A percentile compares a stretch with the other conserved stretches of the same genome.
Evolutionary conservation across 2,888 invertebrate genomes (phyloP).

Genomic region (Sarcophaga caerulescens): DNA sequence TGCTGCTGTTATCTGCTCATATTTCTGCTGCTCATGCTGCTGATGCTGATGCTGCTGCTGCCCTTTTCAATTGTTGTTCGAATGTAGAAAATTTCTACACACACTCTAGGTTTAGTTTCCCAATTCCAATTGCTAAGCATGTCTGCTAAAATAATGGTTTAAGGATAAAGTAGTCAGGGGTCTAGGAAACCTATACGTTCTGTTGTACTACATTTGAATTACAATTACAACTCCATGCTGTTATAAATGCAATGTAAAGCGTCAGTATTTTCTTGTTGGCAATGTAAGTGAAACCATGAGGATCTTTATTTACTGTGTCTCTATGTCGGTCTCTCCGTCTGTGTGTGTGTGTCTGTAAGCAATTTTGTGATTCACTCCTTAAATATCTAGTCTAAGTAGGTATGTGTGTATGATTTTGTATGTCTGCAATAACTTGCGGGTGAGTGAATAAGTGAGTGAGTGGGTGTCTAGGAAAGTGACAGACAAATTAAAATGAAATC

Average conservation of each 20-base stretch:
- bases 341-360: background rate
- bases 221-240: background rate
- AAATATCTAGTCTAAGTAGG: background rate
- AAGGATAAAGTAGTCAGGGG: background rate
- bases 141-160: constrained; percentile 25
- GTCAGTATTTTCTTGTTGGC: background rate
- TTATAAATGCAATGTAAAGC: too few relatives aligned
- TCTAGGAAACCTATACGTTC: background rate
- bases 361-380: background rate
- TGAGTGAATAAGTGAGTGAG: background rate
- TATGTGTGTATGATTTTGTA: too few relatives aligned
- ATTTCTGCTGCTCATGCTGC: background rate
- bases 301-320: constrained; percentile 33
- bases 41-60: too few relatives aligned
- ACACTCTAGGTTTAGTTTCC: background rate
- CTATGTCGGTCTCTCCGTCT: background rate
- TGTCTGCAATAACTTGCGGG: too few relatives aligned
- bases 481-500: background rate
- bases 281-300: constrained; percentile 39
- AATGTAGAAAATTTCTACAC: too few relatives aligned
- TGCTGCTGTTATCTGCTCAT: background rate
- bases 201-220: background rate
- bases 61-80: too few relatives aligned
- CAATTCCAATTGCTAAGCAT: background rate
- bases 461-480: background rate